These are phyloP conservation scores for Drosophila conformis DNA, from an alignment of 2,888 invertebrate species.

Conservation along the genomic window DNA sequence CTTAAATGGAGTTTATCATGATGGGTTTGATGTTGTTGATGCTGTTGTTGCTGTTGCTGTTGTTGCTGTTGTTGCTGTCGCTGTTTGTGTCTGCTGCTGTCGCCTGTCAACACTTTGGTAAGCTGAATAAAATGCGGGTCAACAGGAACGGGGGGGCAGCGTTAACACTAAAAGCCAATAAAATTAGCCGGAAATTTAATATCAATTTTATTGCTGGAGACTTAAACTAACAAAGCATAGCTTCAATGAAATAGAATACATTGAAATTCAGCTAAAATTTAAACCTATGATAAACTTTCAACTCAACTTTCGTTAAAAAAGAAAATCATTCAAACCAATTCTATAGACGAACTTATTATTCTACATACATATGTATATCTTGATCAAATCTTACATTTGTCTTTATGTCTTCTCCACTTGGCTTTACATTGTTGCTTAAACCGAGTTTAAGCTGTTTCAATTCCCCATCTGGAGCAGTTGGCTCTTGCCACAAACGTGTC, in stretches of 20 bases:
- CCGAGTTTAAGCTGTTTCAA: conserved; percentile 1
- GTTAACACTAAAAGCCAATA: conserved; percentile 14
- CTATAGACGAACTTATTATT: background rate
- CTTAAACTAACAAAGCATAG: background rate
- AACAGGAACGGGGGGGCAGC: conserved; percentile 1
- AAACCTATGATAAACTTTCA: background rate
- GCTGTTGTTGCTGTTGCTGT: conserved; percentile 22
- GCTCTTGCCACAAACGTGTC: conserved; percentile 5
- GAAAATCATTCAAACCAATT: background rate
- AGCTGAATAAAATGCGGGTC: conserved; percentile 53
- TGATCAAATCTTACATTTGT: background rate
- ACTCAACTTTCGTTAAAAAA: background rate
- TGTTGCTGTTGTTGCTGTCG: conserved; percentile 20
- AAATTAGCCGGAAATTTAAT: conserved; percentile 24
- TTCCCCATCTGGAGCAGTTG: conserved; percentile 24
- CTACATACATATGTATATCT: background rate
- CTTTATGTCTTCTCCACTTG: background rate
- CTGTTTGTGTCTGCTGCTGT: conserved; percentile 38
- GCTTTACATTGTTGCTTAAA: background rate
- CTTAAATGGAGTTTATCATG: conserved; percentile 61
- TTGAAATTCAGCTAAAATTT: background rate
- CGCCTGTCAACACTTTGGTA: conserved; percentile 63
- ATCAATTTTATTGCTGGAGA: conserved; percentile 10
- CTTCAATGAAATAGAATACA: background rate
- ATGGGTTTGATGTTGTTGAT: conserved; percentile 19